Base-by-base conservation (phyloP, 92 coral and sea anemone species). In the Desmophyllum pertusum region DNA sequence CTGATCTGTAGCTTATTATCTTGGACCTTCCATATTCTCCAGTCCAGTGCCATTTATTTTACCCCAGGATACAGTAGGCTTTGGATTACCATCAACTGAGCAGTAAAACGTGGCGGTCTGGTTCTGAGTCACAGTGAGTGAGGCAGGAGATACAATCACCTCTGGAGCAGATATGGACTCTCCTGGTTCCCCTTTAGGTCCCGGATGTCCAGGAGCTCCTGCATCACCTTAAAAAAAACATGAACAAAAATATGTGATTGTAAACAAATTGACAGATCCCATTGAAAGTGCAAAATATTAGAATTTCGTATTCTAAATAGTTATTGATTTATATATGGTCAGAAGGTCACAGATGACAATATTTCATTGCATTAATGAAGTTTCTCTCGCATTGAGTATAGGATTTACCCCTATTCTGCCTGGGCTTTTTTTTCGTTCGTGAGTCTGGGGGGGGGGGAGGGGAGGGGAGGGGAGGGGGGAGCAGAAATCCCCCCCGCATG, bases 61-160 rank as follows among this genome's bases (percentile, higher is more conserved):
- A 10, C 70, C 33, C 70, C 70, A 65, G 39, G 70, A 14, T 65
- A 65, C 70, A 2, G 21, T 65, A 17, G 70, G 70, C n/a, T 65
- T 65, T 65, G 70, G 70, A 65, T 35, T 35, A 30, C 70, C 70
- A 31, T 65, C 39, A 31, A 40, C 42, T 65, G 42, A 33, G 42
- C 70, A 65, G 70, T 10, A 29, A 31, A 65, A 65, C 70, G 70
- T 65, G 42, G 70, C 70, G 70, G 41, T 65, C 25, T 65, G 70
- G 42, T 65, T 65, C 70, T 65, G 23, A 33, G 70, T 65, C 1
- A 65, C 39, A 14, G 70, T 65, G 39, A 35, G 70, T 14, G 70
- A 65, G 25, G 70, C 5, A 65, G 70, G 39, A 65, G 42, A 65
- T 35, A 65, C 70, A 33, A 31, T 3, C 9, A 65, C 39, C 1